Percentiles rank a stretch among this genome's conserved stretches.
phyloP scores from a whole-genome alignment of 1,140 invertebrate species.

The Drosophila bifasciata region DNA sequence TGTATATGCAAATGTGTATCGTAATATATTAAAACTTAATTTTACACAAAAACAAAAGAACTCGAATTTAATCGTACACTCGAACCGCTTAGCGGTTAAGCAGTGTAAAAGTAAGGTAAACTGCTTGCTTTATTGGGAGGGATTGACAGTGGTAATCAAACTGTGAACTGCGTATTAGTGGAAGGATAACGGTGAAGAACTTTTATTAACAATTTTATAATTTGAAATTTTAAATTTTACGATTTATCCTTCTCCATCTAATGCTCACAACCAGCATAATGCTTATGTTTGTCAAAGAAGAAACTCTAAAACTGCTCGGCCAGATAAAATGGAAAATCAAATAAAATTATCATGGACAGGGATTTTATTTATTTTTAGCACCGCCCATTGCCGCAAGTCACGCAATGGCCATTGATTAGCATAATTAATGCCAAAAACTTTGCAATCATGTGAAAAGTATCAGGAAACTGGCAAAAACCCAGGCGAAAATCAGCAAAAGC shows the following conservation, averaged over 20 bases:
- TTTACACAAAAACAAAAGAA: conserved; percentile 57
- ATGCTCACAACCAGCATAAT: no score
- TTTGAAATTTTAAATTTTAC: no score
- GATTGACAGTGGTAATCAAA: conserved; percentile 35
- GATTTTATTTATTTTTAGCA: conserved; percentile 41
- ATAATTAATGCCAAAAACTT: conserved; percentile 64
- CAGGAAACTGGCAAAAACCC: conserved; percentile 12
- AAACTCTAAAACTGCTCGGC: conserved; percentile 3
- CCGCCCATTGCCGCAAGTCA: conserved; percentile 17
- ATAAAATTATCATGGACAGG: conserved; percentile 23
- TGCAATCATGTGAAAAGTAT: conserved; percentile 43
- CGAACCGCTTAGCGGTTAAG: conserved; percentile 19
- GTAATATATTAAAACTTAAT: conserved; percentile 81
- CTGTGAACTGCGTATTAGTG: conserved; percentile 1
- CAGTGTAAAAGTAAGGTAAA: conserved; percentile 5
- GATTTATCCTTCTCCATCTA: no score
- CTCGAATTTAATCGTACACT: background rate
- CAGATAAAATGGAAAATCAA: conserved; percentile 19
- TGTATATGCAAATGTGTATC: conserved; percentile 68
- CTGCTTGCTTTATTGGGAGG: conserved; percentile 2
- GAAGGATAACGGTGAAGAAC: background rate
- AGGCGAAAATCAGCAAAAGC: conserved; percentile 50
- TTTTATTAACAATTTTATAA: no score
- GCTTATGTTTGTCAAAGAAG: background rate
- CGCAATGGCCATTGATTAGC: conserved; percentile 64